A percentile compares a stretch with the other conserved stretches of the same genome.
These are phyloP conservation scores for Encarsia formosa DNA, from an alignment of 2,888 invertebrate genomes.

Conservation along the genomic window DNA sequence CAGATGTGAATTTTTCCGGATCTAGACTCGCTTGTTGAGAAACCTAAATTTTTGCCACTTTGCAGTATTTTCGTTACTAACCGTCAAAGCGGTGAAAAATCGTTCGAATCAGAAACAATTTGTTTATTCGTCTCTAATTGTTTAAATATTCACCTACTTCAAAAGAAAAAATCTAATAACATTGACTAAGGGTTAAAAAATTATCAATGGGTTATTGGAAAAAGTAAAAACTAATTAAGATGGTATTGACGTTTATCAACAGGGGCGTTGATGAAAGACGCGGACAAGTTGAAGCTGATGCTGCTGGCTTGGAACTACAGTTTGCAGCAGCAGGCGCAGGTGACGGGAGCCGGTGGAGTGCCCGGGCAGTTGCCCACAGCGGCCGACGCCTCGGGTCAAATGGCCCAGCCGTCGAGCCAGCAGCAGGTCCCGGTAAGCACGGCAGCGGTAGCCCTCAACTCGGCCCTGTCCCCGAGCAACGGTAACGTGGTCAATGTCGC, in stretches of 20 bases:
- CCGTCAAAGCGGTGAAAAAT: too few relatives aligned
- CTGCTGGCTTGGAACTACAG: constrained; percentile 85
- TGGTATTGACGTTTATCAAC: constrained; percentile 39
- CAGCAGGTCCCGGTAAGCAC: constrained; percentile 3
- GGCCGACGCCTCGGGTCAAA: background rate
- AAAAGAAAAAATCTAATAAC: constrained; percentile 1
- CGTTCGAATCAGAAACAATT: too few relatives aligned
- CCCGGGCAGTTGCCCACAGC: background rate
- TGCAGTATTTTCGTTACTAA: too few relatives aligned
- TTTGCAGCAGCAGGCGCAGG: constrained; percentile 59
- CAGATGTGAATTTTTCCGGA: too few relatives aligned
- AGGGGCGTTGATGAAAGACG: constrained; percentile 70
- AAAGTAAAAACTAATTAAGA: too few relatives aligned
- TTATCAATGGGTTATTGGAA: too few relatives aligned
- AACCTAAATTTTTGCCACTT: too few relatives aligned
- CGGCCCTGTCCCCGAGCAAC: constrained; percentile 38
- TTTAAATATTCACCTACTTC: too few relatives aligned
- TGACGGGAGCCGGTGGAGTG: constrained; percentile 30
- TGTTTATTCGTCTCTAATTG: too few relatives aligned
- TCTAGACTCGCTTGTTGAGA: too few relatives aligned
- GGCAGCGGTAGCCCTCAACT: background rate
- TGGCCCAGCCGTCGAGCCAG: background rate
- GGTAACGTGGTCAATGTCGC: constrained; percentile 35
- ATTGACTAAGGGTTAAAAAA: too few relatives aligned
- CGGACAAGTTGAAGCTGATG: constrained; percentile 84